Evolutionary conservation across 2,888 invertebrate genomes (phyloP), one percentile per base, ranked within the genome.

Genomic region (Stenolophus ochropezus): DNA sequence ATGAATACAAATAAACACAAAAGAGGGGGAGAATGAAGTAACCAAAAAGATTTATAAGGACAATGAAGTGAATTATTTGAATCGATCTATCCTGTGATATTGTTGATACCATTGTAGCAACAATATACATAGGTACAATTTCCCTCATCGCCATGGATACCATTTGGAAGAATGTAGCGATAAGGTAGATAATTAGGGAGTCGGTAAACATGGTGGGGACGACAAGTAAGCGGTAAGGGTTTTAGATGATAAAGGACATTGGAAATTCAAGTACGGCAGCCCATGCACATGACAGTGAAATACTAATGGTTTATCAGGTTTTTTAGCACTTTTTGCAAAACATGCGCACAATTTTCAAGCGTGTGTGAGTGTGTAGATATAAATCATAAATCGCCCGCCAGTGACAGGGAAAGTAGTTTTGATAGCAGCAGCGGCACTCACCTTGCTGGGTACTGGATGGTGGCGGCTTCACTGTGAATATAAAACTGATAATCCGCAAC

Each of bases 401-500:
- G 84, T 86, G 86, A 87, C 87, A 86, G 86, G 86, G 86, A 87
- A 86, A 86, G 86, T 86, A 87, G 86, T 88, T 87, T 87, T 87
- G 88, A 86, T 85, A 86, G 86, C 86, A 87, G 73, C 4, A 8
- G 65, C 18, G 84, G 79, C 77, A 71, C 81, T 82, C 82, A 83
- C 83, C 83, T 73, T 21, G n/a, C 21, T 8, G 23, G 14, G 6
- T 82, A 82, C 27, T 42, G 14, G 21, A 23, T 61, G 6, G 42
- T 4, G 33, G 16, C 65, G 18, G 65, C 65, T 18, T 27, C 53
- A n/a, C 61, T 8, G 78, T 49, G 51, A 78, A 76, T 79, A 81
- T 75, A 84, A 84, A 84, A 84, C 84, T 84, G 84, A 81, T 84
- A 84, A 84, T 84, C 81, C 84, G 79, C 82, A 84, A 84, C 83